phyloP scores from a whole-genome alignment of 2,113 vertebrate species.

The Oceanites oceanicus region DNA sequence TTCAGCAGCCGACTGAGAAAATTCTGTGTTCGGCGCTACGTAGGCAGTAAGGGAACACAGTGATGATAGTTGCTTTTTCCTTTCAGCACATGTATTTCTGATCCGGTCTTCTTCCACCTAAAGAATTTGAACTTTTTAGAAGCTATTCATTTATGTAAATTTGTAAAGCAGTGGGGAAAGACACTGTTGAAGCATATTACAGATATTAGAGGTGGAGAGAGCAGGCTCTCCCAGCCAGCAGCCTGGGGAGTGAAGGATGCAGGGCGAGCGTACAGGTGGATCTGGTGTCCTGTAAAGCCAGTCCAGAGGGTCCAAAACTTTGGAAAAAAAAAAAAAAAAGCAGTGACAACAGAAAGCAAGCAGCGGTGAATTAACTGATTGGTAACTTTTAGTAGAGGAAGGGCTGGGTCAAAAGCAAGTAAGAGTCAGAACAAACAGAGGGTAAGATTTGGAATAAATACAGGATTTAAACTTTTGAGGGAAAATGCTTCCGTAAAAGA shows the following conservation, averaged over 20 bases:
- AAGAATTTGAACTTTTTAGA: neutral
- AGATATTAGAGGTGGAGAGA: neutral
- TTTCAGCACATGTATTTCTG: neutral
- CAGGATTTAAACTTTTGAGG: neutral
- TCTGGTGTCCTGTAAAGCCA: neutral
- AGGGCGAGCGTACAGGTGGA: neutral
- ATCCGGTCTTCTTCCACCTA: neutral
- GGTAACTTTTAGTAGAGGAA: neutral
- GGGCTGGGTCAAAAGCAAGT: neutral
- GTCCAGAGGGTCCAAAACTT: neutral
- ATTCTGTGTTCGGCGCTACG: neutral
- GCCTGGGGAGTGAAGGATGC: neutral
- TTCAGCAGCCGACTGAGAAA: slow-evolving; percentile 9
- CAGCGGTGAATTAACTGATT: neutral
- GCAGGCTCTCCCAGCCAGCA: neutral
- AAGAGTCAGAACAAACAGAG: neutral
- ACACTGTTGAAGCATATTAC: neutral
- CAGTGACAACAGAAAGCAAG: neutral
- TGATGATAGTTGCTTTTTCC: neutral
- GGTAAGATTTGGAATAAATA: neutral
- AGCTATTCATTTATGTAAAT: neutral
- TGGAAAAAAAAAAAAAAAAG: neutral
- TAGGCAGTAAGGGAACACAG: neutral
- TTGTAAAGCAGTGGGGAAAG: neutral
- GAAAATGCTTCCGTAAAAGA: neutral